Conservation (phyloP, 2,113 vertebrate species). For the Galemys pyrenaicus region DNA sequence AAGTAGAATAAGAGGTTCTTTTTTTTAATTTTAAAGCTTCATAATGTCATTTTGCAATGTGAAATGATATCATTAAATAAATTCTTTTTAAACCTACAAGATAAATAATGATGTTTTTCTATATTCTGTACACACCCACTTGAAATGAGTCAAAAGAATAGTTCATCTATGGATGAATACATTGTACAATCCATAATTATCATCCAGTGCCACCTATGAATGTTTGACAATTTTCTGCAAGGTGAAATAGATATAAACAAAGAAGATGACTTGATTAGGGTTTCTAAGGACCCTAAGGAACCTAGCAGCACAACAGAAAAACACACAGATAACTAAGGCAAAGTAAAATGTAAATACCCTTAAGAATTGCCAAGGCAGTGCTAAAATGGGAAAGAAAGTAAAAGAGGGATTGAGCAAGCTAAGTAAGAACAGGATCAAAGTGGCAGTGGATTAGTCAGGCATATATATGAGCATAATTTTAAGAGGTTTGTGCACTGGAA, state of each 20-base stretch:
- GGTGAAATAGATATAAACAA: not conserved
- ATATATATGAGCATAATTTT: not conserved
- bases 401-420: not conserved
- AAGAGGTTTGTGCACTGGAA: not conserved
- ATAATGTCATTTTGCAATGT: not conserved
- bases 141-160: not conserved
- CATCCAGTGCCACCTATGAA: not conserved
- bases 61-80: slow-evolving; percentile 9
- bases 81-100: not conserved
- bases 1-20: not conserved
- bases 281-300: not conserved
- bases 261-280: not conserved
- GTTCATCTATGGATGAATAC: not conserved
- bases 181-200: not conserved
- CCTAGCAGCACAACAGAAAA: not conserved
- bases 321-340: not conserved
- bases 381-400: not conserved
- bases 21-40: not conserved
- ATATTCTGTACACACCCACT: not conserved
- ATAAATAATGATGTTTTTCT: slow-evolving; percentile 18
- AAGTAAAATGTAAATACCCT: not conserved
- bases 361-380: not conserved
- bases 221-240: not conserved
- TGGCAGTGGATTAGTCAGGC: not conserved
- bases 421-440: not conserved